Base-by-base conservation (phyloP, 2,888 invertebrate genomes). In the Leptinotarsa rubiginosa region DNA sequence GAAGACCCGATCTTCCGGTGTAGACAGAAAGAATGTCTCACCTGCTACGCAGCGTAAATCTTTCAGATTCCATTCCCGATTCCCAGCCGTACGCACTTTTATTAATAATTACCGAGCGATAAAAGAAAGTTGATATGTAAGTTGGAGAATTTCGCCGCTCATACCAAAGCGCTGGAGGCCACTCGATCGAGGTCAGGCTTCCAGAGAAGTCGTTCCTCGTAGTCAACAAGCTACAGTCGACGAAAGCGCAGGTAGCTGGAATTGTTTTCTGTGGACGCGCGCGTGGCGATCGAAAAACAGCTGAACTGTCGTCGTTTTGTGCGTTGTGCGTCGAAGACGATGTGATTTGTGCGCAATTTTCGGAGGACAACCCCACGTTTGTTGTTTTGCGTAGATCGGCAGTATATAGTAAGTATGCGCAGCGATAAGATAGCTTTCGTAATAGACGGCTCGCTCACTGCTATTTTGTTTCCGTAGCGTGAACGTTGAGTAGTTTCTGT, bases 161-260 rank as follows among this genome's bases (percentile, higher is more conserved):
- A 78, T 78, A 78, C 77, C 75, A 77, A 79, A 79, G 75, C 76
- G 81, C 81, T 78, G 75, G 69, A 74, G 79, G 80, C 78, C 78
- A 79, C 80, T 78, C 68, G 54, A 54, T 68, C 52, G 68, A 52
- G 68, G 47, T 65, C 47, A 22, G 12, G 16, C 22, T 41, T 18
- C 49, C 47, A 49, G 47, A 47, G 22, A 47, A 65, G 47, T 65
- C 66, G 66, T 7, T 47, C 5, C 47, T 47, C 16, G 25, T 10
- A 52, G 25, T 52, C 66, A 7, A 41, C 41, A 12, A 20, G 4
- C 31, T 52, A 25, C 49, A 15, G 3, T 15, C 49, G 12, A 47
- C 10, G 5, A 18, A 41, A 18, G 52, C 4, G 25, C 25, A 54
- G 31, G 52, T 68, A 49, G 22, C 66, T 54, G 7, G 20, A 22